phyloP scores from a whole-genome alignment of 2,113 vertebrate species.

The Ia io region DNA sequence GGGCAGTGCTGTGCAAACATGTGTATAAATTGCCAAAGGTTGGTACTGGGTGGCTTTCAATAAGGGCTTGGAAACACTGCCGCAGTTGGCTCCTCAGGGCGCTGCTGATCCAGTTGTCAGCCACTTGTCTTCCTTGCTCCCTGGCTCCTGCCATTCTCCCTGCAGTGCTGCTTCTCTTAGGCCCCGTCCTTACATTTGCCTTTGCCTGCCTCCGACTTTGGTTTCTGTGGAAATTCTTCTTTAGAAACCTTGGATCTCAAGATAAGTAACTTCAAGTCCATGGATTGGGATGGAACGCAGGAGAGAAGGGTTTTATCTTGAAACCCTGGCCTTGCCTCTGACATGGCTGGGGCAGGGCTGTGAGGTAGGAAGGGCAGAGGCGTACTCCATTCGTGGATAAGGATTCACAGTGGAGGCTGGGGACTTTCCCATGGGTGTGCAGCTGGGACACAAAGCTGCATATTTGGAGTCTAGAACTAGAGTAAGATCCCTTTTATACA shows the following conservation, averaged over 20 bases:
- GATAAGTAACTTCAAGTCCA: background rate
- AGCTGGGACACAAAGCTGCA: background rate
- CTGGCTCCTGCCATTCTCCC: background rate
- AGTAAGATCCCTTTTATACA: background rate
- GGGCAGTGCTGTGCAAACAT: background rate
- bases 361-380: background rate
- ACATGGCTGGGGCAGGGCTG: no score
- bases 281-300: background rate
- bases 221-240: background rate
- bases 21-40: background rate
- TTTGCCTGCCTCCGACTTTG: background rate
- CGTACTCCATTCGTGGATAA: background rate
- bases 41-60: background rate
- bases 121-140: no score
- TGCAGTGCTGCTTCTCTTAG: background rate
- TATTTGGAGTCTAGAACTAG: background rate
- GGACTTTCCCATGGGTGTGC: background rate
- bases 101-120: no score
- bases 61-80: background rate
- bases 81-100: accelerated
- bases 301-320: background rate
- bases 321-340: background rate
- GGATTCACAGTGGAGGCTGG: background rate
- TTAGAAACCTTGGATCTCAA: background rate
- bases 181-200: background rate